Percentiles rank a stretch among this genome's conserved stretches.
phyloP scores from a whole-genome alignment of 2,888 invertebrate species.

The Schizaphis graminum region DNA sequence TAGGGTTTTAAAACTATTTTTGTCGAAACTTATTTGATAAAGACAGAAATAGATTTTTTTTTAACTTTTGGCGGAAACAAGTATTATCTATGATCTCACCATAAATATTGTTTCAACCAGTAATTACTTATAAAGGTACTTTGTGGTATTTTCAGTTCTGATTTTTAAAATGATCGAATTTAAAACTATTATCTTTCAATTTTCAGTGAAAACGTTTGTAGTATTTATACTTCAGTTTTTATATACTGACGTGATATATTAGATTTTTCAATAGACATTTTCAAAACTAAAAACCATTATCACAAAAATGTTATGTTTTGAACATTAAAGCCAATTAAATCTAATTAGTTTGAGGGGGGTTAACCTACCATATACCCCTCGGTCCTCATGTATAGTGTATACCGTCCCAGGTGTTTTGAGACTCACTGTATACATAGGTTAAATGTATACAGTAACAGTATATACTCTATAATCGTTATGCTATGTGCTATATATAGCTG shows the following conservation, averaged over 20 bases:
- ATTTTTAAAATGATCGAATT: not conserved
- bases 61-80: not conserved
- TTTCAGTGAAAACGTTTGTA: not conserved
- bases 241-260: not conserved
- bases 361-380: not conserved
- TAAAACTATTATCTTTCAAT: not conserved
- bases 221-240: not conserved
- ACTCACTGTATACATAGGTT: not conserved
- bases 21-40: not conserved
- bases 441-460: not conserved
- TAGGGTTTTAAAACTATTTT: not conserved
- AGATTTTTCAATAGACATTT: not conserved
- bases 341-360: not conserved
- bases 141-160: not conserved
- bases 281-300: not conserved
- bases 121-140: not conserved
- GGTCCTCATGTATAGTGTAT: not conserved
- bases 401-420: not conserved
- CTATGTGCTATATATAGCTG: not conserved
- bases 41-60: not conserved
- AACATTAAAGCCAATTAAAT: not conserved
- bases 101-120: not conserved
- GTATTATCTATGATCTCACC: not conserved
- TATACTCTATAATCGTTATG: slow-evolving; percentile 17
- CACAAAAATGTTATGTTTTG: not conserved